Evolutionary conservation across 2,797 vertebrate genomes (phyloP), one percentile per base, ranked within the genome.

Genomic region (Paedocypris micromegethes): DNA sequence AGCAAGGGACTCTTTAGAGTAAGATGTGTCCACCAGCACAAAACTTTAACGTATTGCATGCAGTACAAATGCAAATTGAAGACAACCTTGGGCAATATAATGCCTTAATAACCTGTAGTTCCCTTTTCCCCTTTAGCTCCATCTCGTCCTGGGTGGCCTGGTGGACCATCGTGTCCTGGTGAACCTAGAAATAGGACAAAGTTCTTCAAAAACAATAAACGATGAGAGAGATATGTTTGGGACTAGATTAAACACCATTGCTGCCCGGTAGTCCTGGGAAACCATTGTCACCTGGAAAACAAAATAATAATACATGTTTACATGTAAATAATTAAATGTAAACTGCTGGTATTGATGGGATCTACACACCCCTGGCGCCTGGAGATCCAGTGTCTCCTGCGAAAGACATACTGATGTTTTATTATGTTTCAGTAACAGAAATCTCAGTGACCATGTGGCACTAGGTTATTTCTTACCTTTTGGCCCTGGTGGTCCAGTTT

Each of bases 41-140:
- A 23, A 23, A 23, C 23, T 23, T 23, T 23, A 23, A 23, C 23
- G 23, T 23, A 23, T 23, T 23, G 23, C 23, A 23, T 23, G 23
- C 23, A 23, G 23, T 23, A 23, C 23, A 23, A 23, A 23, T 23
- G 23, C 23, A 23, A 23, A 23, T 23, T 23, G 23, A 23, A 23
- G 23, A 23, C 23, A 23, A 23, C 23, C 23, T 23, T 23, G 23
- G 23, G 23, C 23, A 23, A 23, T 23, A 23, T 51, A 43, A 39
- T 5, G 0, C 2, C 70, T 52, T 4, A 43, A 85, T 80, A 86
- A 97, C 96, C 96, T 86, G 87, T 70, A 38, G 48, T 92, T 87
- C 96, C 96, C 80, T 97, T 98, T 72, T 94, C 94, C 78, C 96
- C 96, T 83, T 93, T 97, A 0, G 88, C 88, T 79, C 94, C 96